Percentiles rank a stretch among this genome's conserved stretches.
Evolutionary conservation across 2,888 invertebrate species (phyloP).

Genomic region (Drosophila pseudotalamancana): DNA sequence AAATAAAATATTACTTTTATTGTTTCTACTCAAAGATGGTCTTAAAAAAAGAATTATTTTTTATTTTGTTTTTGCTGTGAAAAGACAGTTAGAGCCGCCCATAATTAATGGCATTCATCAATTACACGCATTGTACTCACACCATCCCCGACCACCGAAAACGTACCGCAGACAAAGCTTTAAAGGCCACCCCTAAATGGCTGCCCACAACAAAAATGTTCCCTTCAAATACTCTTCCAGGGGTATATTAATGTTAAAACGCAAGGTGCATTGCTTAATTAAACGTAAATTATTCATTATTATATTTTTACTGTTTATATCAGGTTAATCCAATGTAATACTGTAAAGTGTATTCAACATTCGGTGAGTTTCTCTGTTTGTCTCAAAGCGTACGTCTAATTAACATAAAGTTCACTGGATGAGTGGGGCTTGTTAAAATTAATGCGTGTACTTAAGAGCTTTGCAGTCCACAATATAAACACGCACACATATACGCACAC

Average conservation of each 20-base stretch:
- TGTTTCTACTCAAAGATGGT: background rate
- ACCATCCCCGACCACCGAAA: slow-evolving; percentile 11
- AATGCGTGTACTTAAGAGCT: slow-evolving; percentile 60
- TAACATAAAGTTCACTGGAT: slow-evolving; percentile 44
- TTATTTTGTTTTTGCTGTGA: slow-evolving; percentile 21
- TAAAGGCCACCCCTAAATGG: slow-evolving; percentile 17
- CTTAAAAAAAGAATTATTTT: background rate
- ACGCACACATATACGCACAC: background rate
- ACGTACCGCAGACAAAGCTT: slow-evolving; percentile 36
- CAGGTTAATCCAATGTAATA: too few species aligned
- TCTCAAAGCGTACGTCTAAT: slow-evolving; percentile 27
- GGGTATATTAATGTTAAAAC: too few species aligned
- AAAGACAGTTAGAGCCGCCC: slow-evolving; percentile 60
- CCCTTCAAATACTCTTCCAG: too few species aligned
- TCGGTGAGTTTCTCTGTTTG: background rate
- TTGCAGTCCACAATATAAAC: slow-evolving; percentile 22
- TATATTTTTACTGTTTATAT: too few species aligned
- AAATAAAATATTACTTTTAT: background rate
- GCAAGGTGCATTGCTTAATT: too few species aligned
- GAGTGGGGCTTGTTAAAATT: slow-evolving; percentile 48
- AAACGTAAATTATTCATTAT: too few species aligned
- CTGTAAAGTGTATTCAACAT: background rate
- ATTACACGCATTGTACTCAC: slow-evolving; percentile 37
- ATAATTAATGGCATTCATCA: slow-evolving; percentile 65
- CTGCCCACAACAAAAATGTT: too few species aligned